Base-by-base conservation (phyloP, 2,888 invertebrate genomes). In the Lampropteryx suffumata region DNA sequence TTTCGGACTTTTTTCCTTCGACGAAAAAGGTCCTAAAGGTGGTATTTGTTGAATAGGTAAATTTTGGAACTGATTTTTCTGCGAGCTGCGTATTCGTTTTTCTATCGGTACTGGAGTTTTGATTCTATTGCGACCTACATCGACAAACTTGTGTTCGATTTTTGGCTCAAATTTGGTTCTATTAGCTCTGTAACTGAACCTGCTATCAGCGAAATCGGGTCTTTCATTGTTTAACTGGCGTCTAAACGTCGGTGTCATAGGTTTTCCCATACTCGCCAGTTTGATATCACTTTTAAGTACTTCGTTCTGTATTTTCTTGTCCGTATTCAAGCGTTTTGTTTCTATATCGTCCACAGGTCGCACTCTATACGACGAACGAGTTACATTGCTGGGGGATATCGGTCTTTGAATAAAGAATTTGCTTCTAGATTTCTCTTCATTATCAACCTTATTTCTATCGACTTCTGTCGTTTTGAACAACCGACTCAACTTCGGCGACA, bases 201-300 rank as follows among this genome's bases (percentile, higher is more conserved):
- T 61, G 0, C 80, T 84, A 50, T 85, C 87, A 0, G 76, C 80
- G 50, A 82, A 82, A 5, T 84, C 83, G 0, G 82, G 72, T 37
- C 63, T 71, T 1, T 86, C 86, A 0, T 64, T 54, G 0, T 73
- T 71, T 0, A 75, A 33, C 50, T 82, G 82, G 3, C 91, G 57
- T 3, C 88, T 67, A 62, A 91, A 87, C 55, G 84, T 82, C 0
- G 91, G 91, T 4, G 91, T 91, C 87, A 90, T 86, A 0, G 90
- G 90, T 44, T 88, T 89, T 0, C 90, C 90, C 67, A 86, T 50
- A 35, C 76, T 81, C 0, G 89, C 88, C 2, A 89, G 56, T 37
- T 89, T 89, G 0, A 88, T 41, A 49, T 90, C 89, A 8, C 77
- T 83, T 37, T 87, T 81, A 0, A 89, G 48, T 0, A 89, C 76